phyloP scores from a whole-genome alignment of 2,888 invertebrate species.

The Monoplex corrugatus region DNA sequence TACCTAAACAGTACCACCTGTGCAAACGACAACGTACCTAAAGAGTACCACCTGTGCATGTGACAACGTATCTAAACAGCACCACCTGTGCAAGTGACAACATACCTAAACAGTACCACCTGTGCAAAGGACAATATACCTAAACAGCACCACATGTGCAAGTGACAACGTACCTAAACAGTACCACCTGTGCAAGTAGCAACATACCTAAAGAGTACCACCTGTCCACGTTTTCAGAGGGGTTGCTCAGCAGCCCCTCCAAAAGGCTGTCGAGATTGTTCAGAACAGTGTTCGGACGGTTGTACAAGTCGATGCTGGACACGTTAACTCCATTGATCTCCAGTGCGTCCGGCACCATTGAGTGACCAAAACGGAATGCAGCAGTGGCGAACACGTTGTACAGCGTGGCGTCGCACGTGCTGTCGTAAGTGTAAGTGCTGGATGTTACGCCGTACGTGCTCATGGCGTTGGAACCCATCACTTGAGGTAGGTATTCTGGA shows the following conservation, averaged over 20 bases:
- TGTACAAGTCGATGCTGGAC: slow-evolving; percentile 42
- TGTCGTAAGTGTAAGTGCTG: slow-evolving; percentile 49
- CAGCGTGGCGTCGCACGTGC: slow-evolving; percentile 53
- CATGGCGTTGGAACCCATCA: slow-evolving; percentile 36
- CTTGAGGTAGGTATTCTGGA: slow-evolving; percentile 53
- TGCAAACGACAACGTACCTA: too few species aligned
- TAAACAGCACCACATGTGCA: too few species aligned
- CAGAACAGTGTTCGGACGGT: slow-evolving; percentile 54
- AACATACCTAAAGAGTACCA: slow-evolving; percentile 44
- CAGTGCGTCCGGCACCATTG: slow-evolving; percentile 53
- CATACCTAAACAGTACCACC: too few species aligned
- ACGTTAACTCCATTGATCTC: slow-evolving; percentile 28
- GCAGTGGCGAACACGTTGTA: slow-evolving; percentile 57
- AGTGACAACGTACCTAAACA: too few species aligned
- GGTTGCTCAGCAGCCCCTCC: slow-evolving; percentile 50
- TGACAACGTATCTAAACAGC: too few species aligned
- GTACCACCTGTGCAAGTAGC: too few species aligned
- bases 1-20: too few species aligned
- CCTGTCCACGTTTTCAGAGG: slow-evolving; percentile 47
- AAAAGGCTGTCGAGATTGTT: slow-evolving; percentile 48
- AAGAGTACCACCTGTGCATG: too few species aligned
- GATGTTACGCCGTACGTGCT: slow-evolving; percentile 9
- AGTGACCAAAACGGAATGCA: slow-evolving; percentile 61
- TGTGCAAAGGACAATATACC: too few species aligned
- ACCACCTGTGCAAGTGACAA: too few species aligned